A percentile compares a stretch with the other conserved stretches of the same genome.
Conservation (phyloP, 2,888 invertebrate species). For the Xestia rhomboidea region DNA sequence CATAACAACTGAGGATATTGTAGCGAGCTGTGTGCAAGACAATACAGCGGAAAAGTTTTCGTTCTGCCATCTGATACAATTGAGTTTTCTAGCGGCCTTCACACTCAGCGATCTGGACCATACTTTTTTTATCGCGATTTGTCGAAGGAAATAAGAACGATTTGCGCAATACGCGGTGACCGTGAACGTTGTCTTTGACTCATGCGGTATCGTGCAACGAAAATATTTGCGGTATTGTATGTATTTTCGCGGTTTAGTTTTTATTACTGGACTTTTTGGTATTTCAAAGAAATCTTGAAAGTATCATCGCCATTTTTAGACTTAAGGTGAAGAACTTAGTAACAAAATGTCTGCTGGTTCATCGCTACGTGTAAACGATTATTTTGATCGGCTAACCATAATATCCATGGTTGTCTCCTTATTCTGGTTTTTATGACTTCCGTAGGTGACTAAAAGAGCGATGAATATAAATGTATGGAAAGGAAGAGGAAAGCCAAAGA, state of each 20-base stretch:
- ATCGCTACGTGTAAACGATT: not conserved
- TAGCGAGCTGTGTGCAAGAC: constrained; percentile 17
- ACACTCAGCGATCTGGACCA: constrained; percentile 66
- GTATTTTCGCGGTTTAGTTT: constrained; percentile 38
- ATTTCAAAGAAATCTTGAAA: constrained; percentile 39
- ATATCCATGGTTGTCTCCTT: not conserved
- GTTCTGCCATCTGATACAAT: constrained; percentile 46
- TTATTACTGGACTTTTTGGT: constrained; percentile 27
- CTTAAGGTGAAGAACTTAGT: not conserved
- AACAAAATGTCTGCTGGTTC: not conserved
- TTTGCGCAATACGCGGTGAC: constrained; percentile 77
- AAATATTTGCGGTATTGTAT: constrained; percentile 51
- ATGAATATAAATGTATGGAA: not conserved
- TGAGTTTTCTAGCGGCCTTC: constrained; percentile 69
- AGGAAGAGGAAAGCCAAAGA: not conserved
- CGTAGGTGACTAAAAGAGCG: not conserved
- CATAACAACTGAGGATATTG: constrained; percentile 48
- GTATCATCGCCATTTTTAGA: constrained; percentile 30
- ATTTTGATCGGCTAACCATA: constrained; percentile 3
- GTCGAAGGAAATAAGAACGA: constrained; percentile 67
- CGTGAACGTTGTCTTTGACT: constrained; percentile 76
- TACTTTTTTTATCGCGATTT: constrained; percentile 69
- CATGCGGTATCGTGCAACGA: constrained; percentile 56
- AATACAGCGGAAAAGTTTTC: constrained; percentile 36
- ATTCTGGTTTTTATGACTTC: constrained; percentile 16